These are phyloP conservation scores for Syngnathus scovelli DNA, from an alignment of 2,113 vertebrate genomes.

Conservation along the genomic window DNA sequence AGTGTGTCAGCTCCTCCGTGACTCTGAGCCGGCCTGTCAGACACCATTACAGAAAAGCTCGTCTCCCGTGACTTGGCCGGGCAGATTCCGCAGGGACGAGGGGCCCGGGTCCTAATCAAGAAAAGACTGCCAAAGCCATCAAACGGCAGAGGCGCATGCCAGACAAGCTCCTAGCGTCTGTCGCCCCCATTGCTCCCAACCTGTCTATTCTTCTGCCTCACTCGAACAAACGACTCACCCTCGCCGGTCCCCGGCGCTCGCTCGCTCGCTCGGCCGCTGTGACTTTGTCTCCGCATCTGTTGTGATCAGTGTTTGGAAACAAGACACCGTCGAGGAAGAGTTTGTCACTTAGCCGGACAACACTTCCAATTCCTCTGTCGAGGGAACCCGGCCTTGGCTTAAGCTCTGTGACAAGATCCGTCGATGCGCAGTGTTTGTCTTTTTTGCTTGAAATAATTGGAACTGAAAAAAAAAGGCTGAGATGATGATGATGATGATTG, in stretches of 20 bases:
- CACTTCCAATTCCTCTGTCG: constrained; percentile 42
- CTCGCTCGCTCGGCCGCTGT: background rate
- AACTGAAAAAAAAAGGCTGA: constrained; percentile 15
- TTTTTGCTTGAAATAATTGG: constrained; percentile 6
- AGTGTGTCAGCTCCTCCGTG: constrained; percentile 63
- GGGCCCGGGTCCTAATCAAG: constrained; percentile 63
- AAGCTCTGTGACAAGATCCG: constrained; percentile 5
- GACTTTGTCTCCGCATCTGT: constrained; percentile 24
- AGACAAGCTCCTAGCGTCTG: constrained; percentile 42
- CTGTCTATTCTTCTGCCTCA: constrained; percentile 16
- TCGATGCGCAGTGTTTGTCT: background rate
- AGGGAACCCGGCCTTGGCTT: constrained; percentile 15
- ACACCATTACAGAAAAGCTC: constrained; percentile 65
- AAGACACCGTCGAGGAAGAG: constrained; percentile 52
- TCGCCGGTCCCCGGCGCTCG: background rate
- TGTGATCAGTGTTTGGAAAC: constrained; percentile 45
- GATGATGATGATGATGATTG: constrained; percentile 3
- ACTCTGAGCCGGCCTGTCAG: constrained; percentile 65
- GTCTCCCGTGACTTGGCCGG: constrained; percentile 56
- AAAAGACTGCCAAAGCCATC: constrained; percentile 66
- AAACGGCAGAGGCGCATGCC: constrained; percentile 59
- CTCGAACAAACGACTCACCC: constrained; percentile 25
- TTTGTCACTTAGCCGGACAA: constrained; percentile 60
- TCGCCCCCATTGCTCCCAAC: constrained; percentile 1
- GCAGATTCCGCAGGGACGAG: constrained; percentile 57